These are phyloP conservation scores for Ariopsis seemanni DNA, from an alignment of 2,113 vertebrate genomes.

Conservation along the genomic window DNA sequence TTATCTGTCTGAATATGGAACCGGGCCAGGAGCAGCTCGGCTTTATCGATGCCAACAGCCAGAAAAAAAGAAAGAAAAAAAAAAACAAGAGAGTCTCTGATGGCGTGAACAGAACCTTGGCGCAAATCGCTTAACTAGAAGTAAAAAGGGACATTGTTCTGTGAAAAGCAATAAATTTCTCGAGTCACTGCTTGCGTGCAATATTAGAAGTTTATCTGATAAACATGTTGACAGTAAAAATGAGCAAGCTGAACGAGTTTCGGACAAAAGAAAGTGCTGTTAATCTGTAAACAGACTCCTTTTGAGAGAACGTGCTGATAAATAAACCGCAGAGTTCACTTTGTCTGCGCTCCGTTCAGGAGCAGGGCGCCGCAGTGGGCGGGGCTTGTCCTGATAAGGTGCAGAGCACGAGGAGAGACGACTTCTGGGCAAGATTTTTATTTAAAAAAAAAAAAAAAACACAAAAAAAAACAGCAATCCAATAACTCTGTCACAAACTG, in stretches of 20 bases:
- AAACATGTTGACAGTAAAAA: conserved; percentile 45
- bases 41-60: conserved; percentile 37
- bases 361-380: too few species aligned
- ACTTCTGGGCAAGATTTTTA: too few species aligned
- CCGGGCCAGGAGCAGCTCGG: conserved; percentile 16
- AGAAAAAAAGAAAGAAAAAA: conserved; percentile 39
- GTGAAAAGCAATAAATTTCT: conserved; percentile 54
- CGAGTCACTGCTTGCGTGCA: conserved; percentile 48
- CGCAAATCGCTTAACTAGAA: conserved; percentile 55
- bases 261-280: not conserved
- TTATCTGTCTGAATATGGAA: conserved; percentile 43
- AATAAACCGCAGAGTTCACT: not conserved
- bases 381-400: too few species aligned
- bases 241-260: not conserved
- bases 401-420: not conserved
- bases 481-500: not conserved
- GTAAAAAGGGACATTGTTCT: conserved; percentile 65
- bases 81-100: conserved; percentile 7
- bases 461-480: too few species aligned
- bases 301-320: not conserved
- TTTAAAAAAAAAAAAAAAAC: too few species aligned
- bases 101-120: not conserved
- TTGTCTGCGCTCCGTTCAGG: too few species aligned
- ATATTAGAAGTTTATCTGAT: conserved; percentile 55
- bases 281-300: conserved; percentile 17